Base-by-base conservation (phyloP, 1,140 invertebrate species). In the Caenorhabditis brenneri region DNA sequence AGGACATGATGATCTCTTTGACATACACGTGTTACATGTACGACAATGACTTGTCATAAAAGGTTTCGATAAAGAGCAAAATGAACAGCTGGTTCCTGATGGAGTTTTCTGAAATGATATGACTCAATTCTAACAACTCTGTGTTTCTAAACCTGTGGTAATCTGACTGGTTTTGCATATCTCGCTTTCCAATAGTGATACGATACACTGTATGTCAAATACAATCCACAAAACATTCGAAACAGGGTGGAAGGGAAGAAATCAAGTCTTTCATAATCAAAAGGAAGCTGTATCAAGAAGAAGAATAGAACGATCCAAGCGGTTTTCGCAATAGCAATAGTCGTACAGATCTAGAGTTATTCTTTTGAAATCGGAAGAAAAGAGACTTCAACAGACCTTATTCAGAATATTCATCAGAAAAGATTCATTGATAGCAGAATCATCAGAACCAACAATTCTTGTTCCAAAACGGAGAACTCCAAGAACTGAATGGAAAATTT, bases 1-100 rank as follows among this genome's bases (percentile, higher is more conserved):
- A n/a, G n/a, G n/a, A n/a, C n/a, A 65, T 65, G 58, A 36, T 65
- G 58, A 65, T 65, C 58, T 36, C 31, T 36, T 65, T n/a, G 33
- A n/a, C 36, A 65, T 36, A 65, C 58, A 65, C 29, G 58, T 65
- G 29, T 33, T 31, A 65, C 58, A 65, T 19, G n/a, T 65, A 39
- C 31, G 33, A 65, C 58, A 65, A 22, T 65, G 58, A 36, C 33
- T 39, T 33, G 58, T 65, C 19, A 65, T 16, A 36, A 5, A 12
- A 9, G 58, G 58, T 65, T 65, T 65, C 22, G 31, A 65, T n/a
- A 5, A n/a, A 36, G 58, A 36, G 19, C 58, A 65, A 22, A 65
- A 36, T 4, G 16, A 16, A 19, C 58, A 65, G 31, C 10, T 39
- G 1, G 31, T 36, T 5, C 10, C 3, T 6, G 31, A 27, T n/a